Base-by-base conservation (phyloP, 2,797 vertebrate species). In the Petrocephalus sullivani region DNA sequence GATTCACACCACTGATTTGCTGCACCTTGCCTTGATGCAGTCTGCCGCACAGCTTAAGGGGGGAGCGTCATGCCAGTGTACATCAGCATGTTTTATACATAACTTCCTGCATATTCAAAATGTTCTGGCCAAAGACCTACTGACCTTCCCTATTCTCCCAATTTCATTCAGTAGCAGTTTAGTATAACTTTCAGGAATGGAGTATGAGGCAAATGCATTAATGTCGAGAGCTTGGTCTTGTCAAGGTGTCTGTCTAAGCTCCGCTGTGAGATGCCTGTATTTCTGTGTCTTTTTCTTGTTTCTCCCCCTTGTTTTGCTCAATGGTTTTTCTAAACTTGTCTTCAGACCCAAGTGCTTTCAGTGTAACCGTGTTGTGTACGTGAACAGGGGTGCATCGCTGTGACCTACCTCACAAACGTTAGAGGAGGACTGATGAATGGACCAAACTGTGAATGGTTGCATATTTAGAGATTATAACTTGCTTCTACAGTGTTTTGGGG, bases 331-430 rank as follows among this genome's bases (percentile, higher is more conserved):
- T 53, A 53, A 28, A 88, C 33, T 33, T 86, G 58, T 51, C 58
- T 51, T 85, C 23, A 41, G 61, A 71, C 82, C 46, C 14, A 21
- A 75, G 60, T 85, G 60, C 75, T 23, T 88, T 85, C 53, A 37
- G 53, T 85, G 53, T 54, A 86, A 56, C 88, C 85, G 90, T 78
- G 71, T 78, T 7, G 37, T 78, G 37, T 46, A 23, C 4, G 54
- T 41, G 28, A 85, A n/a, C 53, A 83, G 91, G 92, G 91, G 92
- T 90, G 91, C 93, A 90, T 90, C 92, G 92, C 93, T 93, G 92
- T 94, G 94, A 92, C 93, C 93, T 95, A 93, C 95, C 93, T 95
- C 93, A 89, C 92, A 93, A 92, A 88, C 90, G 90, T 92, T 92
- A 90, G 89, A 67, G 91, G 88, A 19, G 92, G 88, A 87, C 87